Evolutionary conservation across 2,113 vertebrate species (phyloP).

Genomic region (Motacilla tschutschensis): DNA sequence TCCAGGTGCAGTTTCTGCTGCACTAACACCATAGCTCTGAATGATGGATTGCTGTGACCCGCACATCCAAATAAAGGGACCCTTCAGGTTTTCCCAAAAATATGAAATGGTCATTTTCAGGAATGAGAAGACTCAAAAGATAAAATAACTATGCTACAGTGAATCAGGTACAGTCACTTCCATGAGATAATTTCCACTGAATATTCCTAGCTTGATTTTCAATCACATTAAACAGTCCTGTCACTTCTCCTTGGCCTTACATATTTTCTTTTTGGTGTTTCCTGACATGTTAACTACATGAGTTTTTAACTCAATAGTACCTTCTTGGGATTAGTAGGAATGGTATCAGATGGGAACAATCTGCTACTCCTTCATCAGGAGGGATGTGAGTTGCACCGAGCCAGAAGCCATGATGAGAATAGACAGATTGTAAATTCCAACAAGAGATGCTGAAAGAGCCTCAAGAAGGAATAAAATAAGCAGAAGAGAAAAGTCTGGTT

Average conservation of each 20-base stretch:
- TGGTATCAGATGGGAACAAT: not conserved
- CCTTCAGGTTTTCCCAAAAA: not conserved
- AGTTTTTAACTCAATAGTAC: not conserved
- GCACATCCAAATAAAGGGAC: not conserved
- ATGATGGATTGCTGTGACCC: not conserved
- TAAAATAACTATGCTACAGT: not conserved
- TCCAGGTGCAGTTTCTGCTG: not conserved
- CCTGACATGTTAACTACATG: not conserved
- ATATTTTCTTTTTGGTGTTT: not conserved
- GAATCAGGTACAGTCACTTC: not conserved
- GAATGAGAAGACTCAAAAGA: not conserved
- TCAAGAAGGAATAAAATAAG: not conserved
- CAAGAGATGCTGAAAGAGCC: not conserved
- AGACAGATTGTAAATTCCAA: not conserved
- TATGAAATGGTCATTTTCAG: not conserved
- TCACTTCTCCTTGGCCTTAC: not conserved
- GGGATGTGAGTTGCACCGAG: not conserved
- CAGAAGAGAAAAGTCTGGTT: not conserved
- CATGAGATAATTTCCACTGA: not conserved
- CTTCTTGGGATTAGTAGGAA: not conserved
- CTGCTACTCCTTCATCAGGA: not conserved
- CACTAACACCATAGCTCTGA: accelerated
- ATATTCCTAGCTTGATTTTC: not conserved
- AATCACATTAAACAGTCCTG: accelerated
- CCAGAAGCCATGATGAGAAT: not conserved